phyloP scores from a whole-genome alignment of 2,797 vertebrate species.

The Acanthiza pusilla region DNA sequence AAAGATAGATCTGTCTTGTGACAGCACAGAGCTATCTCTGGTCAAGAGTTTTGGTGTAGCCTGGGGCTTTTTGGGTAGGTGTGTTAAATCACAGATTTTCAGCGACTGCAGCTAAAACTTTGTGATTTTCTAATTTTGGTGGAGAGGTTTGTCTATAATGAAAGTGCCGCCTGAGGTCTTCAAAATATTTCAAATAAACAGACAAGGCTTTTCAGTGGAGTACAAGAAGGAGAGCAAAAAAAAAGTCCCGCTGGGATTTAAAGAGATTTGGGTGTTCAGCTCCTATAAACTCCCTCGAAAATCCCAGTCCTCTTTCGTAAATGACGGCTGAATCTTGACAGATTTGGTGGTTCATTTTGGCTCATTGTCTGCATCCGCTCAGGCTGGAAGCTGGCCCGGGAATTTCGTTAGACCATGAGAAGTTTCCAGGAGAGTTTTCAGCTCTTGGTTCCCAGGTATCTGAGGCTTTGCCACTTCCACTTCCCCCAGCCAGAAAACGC shows the following conservation, averaged over 20 bases:
- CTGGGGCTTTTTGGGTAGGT: neutral
- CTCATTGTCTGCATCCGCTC: constrained; percentile 42
- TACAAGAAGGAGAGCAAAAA: neutral
- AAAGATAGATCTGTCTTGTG: neutral
- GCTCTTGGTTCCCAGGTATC: constrained; percentile 63
- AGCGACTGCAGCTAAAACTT: neutral
- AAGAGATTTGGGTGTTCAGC: neutral
- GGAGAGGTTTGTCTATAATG: neutral
- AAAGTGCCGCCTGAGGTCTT: neutral
- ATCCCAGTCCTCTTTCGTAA: neutral
- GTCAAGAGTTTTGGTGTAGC: neutral
- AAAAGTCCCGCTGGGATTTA: neutral
- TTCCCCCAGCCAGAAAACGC: constrained; percentile 40
- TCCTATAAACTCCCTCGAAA: neutral
- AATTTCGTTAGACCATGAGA: constrained; percentile 59
- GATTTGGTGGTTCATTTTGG: constrained; percentile 56
- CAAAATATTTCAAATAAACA: neutral
- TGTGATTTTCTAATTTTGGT: neutral
- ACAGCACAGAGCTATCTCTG: neutral
- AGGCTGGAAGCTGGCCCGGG: constrained; percentile 52
- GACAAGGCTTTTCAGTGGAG: neutral
- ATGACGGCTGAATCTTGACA: constrained; percentile 29
- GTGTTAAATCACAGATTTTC: neutral
- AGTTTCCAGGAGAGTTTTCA: constrained; percentile 64
- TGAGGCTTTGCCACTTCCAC: constrained; percentile 62